Evolutionary conservation across 1,140 invertebrate species (phyloP), one percentile per base, ranked within the genome.

Genomic region (Acarapis woodi): DNA sequence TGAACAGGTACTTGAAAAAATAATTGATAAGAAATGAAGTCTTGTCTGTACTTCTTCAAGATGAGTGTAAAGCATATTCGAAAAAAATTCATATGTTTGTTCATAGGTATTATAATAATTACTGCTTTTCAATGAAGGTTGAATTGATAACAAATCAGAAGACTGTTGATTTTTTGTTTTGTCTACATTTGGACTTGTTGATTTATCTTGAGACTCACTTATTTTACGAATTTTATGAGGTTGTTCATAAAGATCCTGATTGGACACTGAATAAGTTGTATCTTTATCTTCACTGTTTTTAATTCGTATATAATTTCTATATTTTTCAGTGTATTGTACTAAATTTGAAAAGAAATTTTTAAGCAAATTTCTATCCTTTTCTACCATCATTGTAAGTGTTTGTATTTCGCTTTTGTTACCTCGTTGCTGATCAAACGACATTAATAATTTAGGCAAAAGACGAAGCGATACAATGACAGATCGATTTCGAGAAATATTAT

Each of bases 361-460:
- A 73, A 87, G 78, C 79, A 88, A 82, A 33, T 71, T 64, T 47
- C 78, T 68, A 45, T 83, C 73, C 26, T 70, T 65, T 48, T 88
- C 79, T 3, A 79, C 78, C 78, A 78, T 87, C 51, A 56, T 42
- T 4, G 55, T 54, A 5, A 59, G 48, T 21, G 50, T 46, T 44
- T 62, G 56, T 26, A 53, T 57, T 38, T 61, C 57, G n/a, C n/a
- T n/a, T 14, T 45, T 46, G 21, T 52, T 52, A 39, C 48, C 50
- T 34, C 78, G 63, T 44, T 77, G 68, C 48, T 79, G 76, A 57
- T 82, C 75, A 54, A 87, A 88, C 30, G 79, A 87, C 4, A 71
- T 73, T 39, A 93, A 69, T 21, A 93, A 54, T 51, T 87, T 87
- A 4, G 80, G 79, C 32, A 93, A 53, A 21, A 90, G 54, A 22